A percentile compares a stretch with the other conserved stretches of the same genome.
Evolutionary conservation across 53 echinoderm and acorn worm species (phyloP).

Genomic region (Stichopus horrens): DNA sequence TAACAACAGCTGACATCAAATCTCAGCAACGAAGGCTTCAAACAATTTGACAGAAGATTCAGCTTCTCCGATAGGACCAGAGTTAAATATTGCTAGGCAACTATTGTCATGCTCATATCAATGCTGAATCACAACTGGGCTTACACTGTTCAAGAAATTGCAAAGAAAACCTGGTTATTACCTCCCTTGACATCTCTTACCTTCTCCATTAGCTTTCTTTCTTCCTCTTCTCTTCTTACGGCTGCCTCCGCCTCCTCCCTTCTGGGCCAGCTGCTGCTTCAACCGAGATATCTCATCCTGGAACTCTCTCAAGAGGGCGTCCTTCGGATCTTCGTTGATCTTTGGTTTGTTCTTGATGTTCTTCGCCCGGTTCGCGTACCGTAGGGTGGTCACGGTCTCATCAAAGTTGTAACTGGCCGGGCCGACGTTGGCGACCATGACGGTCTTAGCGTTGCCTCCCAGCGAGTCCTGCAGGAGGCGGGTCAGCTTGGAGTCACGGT

Average conservation of each 20-base stretch:
- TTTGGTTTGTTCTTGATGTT: constrained; percentile 99
- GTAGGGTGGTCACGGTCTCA: constrained; percentile 84
- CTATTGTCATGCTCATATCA: too few species aligned
- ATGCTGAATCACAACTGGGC: too few species aligned
- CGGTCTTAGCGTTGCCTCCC: constrained; percentile 88
- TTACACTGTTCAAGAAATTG: too few species aligned
- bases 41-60: too few species aligned
- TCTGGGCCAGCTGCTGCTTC: constrained; percentile 75
- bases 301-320: constrained; percentile 89
- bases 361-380: constrained; percentile 97
- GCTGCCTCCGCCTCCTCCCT: constrained; percentile 67
- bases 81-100: too few species aligned
- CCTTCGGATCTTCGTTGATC: constrained; percentile 98
- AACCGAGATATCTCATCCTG: constrained; percentile 86
- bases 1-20: too few species aligned
- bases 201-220: constrained; percentile 55
- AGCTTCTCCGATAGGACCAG: too few species aligned
- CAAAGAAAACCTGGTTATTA: too few species aligned
- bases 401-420: constrained; percentile 94
- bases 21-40: too few species aligned
- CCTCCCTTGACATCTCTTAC: constrained; percentile 29
- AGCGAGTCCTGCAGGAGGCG: constrained; percentile 92
- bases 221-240: constrained; percentile 52
- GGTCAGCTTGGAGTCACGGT: constrained; percentile 92
- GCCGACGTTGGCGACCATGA: constrained; percentile 95